Conservation (phyloP, 2,113 vertebrate species). For the Atrichornis clamosus region DNA sequence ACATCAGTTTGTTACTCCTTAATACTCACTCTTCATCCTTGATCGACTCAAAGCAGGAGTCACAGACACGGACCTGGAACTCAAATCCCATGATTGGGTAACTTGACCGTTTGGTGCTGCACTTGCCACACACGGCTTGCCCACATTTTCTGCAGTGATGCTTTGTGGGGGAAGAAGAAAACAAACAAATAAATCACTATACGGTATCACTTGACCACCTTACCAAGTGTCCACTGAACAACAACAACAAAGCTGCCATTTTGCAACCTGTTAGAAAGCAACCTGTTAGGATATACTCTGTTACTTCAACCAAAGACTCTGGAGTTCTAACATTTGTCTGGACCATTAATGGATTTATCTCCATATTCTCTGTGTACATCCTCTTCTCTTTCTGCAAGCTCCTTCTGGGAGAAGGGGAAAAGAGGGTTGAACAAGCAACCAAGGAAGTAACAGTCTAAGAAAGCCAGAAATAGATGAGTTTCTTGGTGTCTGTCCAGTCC, state of each 20-base stretch:
- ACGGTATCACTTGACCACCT: not conserved
- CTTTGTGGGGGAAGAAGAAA: conserved; percentile 56
- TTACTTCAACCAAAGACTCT: not conserved
- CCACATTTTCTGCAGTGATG: conserved; percentile 98
- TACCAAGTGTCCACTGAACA: not conserved
- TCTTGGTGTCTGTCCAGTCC: not conserved
- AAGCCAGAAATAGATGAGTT: not conserved
- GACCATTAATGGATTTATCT: not conserved
- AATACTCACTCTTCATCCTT: conserved; percentile 96
- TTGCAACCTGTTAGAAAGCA: not conserved
- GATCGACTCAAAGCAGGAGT: conserved; percentile 89
- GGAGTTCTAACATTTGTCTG: not conserved
- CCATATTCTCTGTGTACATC: not conserved
- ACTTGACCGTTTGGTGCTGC: conserved; percentile 90
- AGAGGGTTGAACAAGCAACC: not conserved
- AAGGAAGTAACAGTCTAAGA: not conserved
- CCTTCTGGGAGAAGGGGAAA: not conserved
- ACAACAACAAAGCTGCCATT: not conserved
- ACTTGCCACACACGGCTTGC: conserved; percentile 92
- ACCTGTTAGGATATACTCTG: not conserved
- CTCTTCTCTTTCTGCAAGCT: not conserved
- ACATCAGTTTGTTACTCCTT: not conserved
- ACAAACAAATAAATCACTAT: not conserved
- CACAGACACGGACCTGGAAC: conserved; percentile 95
- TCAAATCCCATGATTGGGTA: conserved; percentile 97